A percentile compares a stretch with the other conserved stretches of the same genome.
phyloP scores from a whole-genome alignment of 1,140 invertebrate genomes.

The Ruditapes philippinarum region DNA sequence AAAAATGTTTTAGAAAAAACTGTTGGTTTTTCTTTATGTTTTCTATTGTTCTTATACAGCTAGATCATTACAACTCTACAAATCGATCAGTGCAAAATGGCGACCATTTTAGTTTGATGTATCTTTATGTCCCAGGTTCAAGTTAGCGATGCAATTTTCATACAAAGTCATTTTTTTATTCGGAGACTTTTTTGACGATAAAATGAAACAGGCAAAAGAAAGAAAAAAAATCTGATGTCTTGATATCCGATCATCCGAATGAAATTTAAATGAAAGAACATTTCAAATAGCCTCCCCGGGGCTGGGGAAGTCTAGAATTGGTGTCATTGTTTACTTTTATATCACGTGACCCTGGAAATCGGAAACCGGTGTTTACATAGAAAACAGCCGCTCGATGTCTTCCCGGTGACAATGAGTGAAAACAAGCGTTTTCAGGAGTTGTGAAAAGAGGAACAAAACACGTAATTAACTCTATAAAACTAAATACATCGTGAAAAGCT shows the following conservation, averaged over 20 bases:
- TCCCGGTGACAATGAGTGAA: conserved; percentile 20
- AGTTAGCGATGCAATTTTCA: too few species aligned
- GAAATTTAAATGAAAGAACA: conserved; percentile 15
- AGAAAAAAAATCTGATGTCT: too few species aligned
- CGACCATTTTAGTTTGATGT: too few species aligned
- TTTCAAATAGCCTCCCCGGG: background rate
- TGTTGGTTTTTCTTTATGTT: too few species aligned
- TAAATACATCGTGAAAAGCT: conserved; percentile 52
- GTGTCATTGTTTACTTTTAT: conserved; percentile 44
- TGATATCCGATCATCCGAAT: background rate
- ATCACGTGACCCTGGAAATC: conserved; percentile 58
- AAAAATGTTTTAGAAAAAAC: too few species aligned
- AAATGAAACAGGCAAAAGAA: too few species aligned
- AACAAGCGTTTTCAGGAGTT: conserved; percentile 40
- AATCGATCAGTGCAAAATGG: too few species aligned
- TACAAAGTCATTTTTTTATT: too few species aligned
- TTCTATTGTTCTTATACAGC: too few species aligned
- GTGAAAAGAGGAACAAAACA: conserved; percentile 38
- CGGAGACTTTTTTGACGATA: too few species aligned
- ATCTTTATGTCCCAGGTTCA: too few species aligned
- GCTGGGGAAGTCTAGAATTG: background rate
- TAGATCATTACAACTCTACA: too few species aligned
- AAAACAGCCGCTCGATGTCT: conserved; percentile 41
- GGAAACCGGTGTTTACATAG: conserved; percentile 66
- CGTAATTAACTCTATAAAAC: conserved; percentile 62